Percentiles rank a stretch among this genome's conserved stretches.
Evolutionary conservation across 2,888 invertebrate genomes (phyloP).

Genomic region (Rhorus exstirpatorius): DNA sequence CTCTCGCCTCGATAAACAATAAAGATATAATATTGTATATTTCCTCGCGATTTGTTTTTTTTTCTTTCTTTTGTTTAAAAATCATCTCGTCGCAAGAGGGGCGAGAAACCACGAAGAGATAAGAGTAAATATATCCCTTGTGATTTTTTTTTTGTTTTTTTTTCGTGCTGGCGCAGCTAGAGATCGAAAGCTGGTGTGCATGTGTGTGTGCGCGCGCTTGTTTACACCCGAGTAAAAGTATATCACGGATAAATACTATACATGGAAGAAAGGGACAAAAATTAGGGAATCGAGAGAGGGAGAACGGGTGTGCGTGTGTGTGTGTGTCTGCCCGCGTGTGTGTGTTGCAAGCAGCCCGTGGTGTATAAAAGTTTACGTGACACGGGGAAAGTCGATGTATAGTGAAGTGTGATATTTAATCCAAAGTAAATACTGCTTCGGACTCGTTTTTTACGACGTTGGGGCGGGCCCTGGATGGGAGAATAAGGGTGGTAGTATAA

Average conservation of each 20-base stretch:
- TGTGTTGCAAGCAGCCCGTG: neutral
- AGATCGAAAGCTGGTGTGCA: neutral
- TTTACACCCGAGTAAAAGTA: slow-evolving; percentile 54
- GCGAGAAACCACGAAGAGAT: neutral
- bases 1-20: too few species aligned
- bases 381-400: neutral
- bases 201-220: slow-evolving; percentile 42
- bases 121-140: slow-evolving; percentile 15
- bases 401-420: slow-evolving; percentile 3
- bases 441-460: slow-evolving; percentile 12
- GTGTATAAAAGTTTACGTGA: slow-evolving; percentile 2
- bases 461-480: slow-evolving; percentile 14
- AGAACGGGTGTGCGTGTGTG: slow-evolving; percentile 16
- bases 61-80: too few species aligned
- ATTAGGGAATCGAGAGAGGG: slow-evolving; percentile 63
- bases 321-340: slow-evolving; percentile 1
- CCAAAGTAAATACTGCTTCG: slow-evolving; percentile 13
- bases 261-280: slow-evolving; percentile 78
- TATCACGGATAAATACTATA: slow-evolving; percentile 62
- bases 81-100: slow-evolving; percentile 1
- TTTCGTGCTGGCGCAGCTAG: slow-evolving; percentile 20
- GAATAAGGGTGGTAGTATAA: neutral
- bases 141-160: neutral
- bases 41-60: slow-evolving; percentile 4
- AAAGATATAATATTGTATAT: neutral